Evolutionary conservation across 2,113 vertebrate species (phyloP).

Genomic region (Meriones unguiculatus): DNA sequence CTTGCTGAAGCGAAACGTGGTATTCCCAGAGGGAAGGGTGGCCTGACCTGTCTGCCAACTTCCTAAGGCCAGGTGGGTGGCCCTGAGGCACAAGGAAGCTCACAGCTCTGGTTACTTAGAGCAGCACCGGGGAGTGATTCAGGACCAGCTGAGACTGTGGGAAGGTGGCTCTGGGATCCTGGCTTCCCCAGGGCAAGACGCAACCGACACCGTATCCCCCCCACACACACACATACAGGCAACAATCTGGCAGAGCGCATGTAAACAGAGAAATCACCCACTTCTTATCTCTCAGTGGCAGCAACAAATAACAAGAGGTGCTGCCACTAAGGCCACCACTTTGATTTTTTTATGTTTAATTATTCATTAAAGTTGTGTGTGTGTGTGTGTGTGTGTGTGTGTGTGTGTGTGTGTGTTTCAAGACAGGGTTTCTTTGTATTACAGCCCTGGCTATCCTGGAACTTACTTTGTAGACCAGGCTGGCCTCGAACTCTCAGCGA

Average conservation of each 20-base stretch:
- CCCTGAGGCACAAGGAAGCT: neutral
- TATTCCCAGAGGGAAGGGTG: neutral
- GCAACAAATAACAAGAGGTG: neutral
- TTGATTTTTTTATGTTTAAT: neutral
- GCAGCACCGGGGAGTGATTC: neutral
- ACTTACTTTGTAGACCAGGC: neutral
- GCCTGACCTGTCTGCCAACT: neutral
- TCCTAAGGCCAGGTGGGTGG: slow-evolving; percentile 55
- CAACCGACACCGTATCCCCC: neutral
- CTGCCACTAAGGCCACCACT: accelerated
- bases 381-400: neutral
- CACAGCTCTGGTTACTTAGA: neutral
- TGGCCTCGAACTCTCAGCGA: neutral
- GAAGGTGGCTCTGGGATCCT: neutral
- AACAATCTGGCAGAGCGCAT: neutral
- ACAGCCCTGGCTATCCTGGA: neutral
- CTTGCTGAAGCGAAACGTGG: neutral
- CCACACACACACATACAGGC: neutral
- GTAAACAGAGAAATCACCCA: neutral
- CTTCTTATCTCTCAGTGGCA: neutral
- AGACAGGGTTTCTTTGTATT: neutral
- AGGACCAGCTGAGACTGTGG: neutral
- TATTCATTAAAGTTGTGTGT: neutral
- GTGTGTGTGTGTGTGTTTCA: neutral
- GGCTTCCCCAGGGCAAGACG: neutral